Base-by-base conservation (phyloP, 1,140 invertebrate genomes). In the Anoplophora glabripennis region DNA sequence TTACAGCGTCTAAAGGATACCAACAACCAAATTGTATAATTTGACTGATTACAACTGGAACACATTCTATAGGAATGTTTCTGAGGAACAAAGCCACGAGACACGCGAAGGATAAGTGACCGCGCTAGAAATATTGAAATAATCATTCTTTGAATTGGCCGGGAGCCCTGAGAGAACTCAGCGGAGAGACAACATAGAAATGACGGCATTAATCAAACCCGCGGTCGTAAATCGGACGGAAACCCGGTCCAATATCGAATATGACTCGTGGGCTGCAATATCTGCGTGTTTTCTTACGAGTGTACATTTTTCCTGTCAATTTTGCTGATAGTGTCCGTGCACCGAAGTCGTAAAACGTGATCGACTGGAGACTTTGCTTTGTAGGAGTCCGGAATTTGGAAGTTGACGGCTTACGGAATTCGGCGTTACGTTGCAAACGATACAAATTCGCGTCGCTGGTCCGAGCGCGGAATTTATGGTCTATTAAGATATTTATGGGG, bases 271-370 rank as follows among this genome's bases (percentile, higher is more conserved):
- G 45, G 4, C 15, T 21, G 15, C 45, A 47, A 47, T 47, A 47
- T 47, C 18, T 17, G 45, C 21, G n/a, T 12, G 45, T 21, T 47
- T 33, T 47, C 21, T 33, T 47, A 47, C 45, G 45, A 47, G 45
- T 47, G 45, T 51, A 63, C 61, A 59, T 63, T 66, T 66, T 66
- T 63, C 61, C 64, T 57, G 64, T 61, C 64, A 63, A 66, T 66
- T 66, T 63, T 41, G 52, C 51, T 54, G 64, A 65, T 65, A 65
- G 59, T 57, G 51, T 53, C 46, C 35, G 15, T 47, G 18, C 54
- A 41, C 59, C 40, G 40, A 14, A 33, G 33, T 58, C 55, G 57
- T 61, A 56, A 65, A 65, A 53, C 53, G 36, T 55, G 53, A 57
- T 64, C 51, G 61, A 56, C 33, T 56, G n/a, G 49, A 59, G 51